These are phyloP conservation scores for Rhyacophila brunnea DNA, from an alignment of 1,140 invertebrate genomes.

Conservation along the genomic window DNA sequence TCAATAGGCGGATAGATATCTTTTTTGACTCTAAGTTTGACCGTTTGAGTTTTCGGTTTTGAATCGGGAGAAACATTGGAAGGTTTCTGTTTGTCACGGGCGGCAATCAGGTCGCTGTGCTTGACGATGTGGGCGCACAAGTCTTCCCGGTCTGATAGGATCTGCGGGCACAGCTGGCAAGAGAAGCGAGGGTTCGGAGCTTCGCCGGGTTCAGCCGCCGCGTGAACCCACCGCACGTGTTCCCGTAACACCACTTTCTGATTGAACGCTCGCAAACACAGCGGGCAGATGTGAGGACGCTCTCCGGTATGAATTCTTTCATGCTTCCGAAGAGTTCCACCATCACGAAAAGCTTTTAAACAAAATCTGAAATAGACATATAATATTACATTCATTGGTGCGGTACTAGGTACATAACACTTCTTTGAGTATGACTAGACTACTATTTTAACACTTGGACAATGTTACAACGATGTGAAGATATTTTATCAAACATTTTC, in stretches of 20 bases:
- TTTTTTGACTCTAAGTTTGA: conserved; percentile 14
- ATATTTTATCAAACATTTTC: too few relatives aligned
- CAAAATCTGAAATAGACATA: conserved; percentile 66
- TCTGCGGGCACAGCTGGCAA: conserved; percentile 47
- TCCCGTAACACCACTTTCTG: conserved; percentile 57
- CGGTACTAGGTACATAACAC: too few relatives aligned
- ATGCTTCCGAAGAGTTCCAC: conserved; percentile 57
- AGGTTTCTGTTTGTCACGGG: conserved; percentile 42
- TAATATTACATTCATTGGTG: background rate
- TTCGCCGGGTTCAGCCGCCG: conserved; percentile 42
- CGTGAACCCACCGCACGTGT: conserved; percentile 55
- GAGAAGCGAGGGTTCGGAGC: conserved; percentile 36
- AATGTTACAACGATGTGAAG: too few relatives aligned
- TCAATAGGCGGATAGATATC: background rate
- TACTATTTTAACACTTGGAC: too few relatives aligned
- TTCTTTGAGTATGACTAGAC: too few relatives aligned
- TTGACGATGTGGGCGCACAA: conserved; percentile 56
- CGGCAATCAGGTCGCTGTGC: conserved; percentile 53
- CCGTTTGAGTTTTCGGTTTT: background rate
- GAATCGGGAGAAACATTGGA: background rate
- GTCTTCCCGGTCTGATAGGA: conserved; percentile 51
- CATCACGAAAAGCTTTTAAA: conserved; percentile 72
- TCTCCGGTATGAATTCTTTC: conserved; percentile 22
- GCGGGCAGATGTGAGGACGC: conserved; percentile 14
- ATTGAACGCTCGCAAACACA: conserved; percentile 20